These are phyloP conservation scores for Tringa solitaria DNA, from an alignment of 2,113 vertebrate genomes.

Conservation along the genomic window DNA sequence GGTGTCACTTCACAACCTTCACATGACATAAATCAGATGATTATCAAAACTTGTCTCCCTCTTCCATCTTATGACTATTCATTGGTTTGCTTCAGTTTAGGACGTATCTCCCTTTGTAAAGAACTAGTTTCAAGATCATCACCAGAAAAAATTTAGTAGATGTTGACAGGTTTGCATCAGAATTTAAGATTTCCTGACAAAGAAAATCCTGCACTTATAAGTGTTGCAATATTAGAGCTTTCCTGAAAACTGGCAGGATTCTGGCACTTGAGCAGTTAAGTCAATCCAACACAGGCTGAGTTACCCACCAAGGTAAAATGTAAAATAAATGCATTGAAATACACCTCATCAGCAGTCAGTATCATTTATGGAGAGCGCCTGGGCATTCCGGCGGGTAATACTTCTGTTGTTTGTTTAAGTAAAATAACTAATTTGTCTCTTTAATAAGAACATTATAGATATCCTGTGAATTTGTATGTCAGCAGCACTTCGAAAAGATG, in stretches of 20 bases:
- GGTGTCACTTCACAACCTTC: not conserved
- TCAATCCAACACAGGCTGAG: not conserved
- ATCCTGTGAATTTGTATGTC: conserved; percentile 61
- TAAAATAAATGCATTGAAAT: not conserved
- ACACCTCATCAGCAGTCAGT: not conserved
- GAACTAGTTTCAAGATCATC: not conserved
- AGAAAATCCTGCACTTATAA: not conserved
- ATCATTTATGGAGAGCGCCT: conserved; percentile 43
- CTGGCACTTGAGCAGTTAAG: not conserved
- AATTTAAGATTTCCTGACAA: not conserved
- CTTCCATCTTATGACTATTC: not conserved
- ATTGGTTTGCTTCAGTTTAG: not conserved
- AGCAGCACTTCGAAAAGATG: conserved; percentile 35
- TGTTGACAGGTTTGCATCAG: not conserved
- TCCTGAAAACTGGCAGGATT: not conserved
- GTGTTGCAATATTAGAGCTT: rapidly evolving
- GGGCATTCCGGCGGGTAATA: conserved; percentile 15
- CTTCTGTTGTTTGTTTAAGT: conserved; percentile 60
- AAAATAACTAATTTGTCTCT: conserved; percentile 70
- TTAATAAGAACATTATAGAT: conserved; percentile 69
- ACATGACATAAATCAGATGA: not conserved
- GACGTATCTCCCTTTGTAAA: not conserved
- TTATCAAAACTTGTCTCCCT: not conserved
- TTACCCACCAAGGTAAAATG: conserved; percentile 6
- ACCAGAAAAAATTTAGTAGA: not conserved